Base-by-base conservation (phyloP, 1,140 invertebrate genomes). In the Papilio glaucus region DNA sequence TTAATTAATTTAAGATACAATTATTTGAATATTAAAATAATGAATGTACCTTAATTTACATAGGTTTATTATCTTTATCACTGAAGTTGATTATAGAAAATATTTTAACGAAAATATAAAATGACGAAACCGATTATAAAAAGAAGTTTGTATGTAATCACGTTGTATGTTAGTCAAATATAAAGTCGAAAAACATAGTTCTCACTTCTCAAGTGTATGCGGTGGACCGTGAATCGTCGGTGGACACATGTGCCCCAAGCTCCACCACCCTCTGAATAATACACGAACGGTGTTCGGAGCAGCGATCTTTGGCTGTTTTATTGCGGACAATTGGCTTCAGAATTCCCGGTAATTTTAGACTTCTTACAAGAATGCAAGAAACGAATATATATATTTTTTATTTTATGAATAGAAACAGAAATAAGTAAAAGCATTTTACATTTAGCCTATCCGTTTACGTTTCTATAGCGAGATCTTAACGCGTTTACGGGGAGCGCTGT, bases 241-340 rank as follows among this genome's bases (percentile, higher is more conserved):
- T 80, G 87, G 86, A 84, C 87, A 89, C 85, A 89, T 89, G 82
- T 88, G 87, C 74, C 79, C 80, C 29, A 2, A 74, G 72, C 76
- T 76, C 71, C 81, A 72, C 75, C 79, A 24, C 77, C 75, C 68
- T 33, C 73, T 90, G 86, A 90, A 90, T 90, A 90, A 90, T 85
- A 85, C 79, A 90, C 73, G 83, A 89, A 84, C 80, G 78, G 76
- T 81, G 82, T 83, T 82, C 76, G 82, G 77, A 84, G 75, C 80
- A 72, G 73, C 84, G 81, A 85, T 88, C 81, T 88, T 83, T 80
- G 78, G 78, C 78, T 87, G 81, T 85, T 88, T 90, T 88, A 90
- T 88, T 85, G 79, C 82, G 77, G 85, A 78, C 84, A 79, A 90
- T 90, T 88, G 86, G 86, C 88, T 84, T 45, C 81, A 77, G 75